Percentiles rank a stretch among this genome's conserved stretches.
phyloP scores from a whole-genome alignment of 2,888 invertebrate species.

The Eristalis arbustorum region DNA sequence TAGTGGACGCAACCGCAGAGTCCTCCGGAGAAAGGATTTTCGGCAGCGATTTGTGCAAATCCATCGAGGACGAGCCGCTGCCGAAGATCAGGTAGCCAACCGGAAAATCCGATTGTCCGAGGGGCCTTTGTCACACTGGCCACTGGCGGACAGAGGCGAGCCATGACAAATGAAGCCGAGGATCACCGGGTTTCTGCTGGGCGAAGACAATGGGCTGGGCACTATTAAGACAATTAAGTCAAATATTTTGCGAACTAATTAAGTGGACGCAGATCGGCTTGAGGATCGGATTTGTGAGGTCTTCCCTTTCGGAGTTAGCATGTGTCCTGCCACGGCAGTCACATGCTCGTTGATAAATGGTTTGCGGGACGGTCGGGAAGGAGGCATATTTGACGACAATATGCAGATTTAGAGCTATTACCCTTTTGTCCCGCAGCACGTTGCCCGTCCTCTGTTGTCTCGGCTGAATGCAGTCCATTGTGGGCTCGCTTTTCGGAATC shows the following conservation, averaged over 20 bases:
- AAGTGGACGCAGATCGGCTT: conserved; percentile 21
- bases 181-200: conserved; percentile 48
- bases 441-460: conserved; percentile 1
- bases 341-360: conserved; percentile 50
- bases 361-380: conserved; percentile 21
- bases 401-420: conserved; percentile 70
- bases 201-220: conserved; percentile 62
- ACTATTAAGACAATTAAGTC: conserved; percentile 65
- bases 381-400: conserved; percentile 68
- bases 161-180: conserved; percentile 49
- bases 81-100: conserved; percentile 55
- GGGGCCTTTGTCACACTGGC: conserved; percentile 7
- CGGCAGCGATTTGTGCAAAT: conserved; percentile 50
- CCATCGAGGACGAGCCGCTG: not conserved
- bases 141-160: not conserved
- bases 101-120: conserved; percentile 65
- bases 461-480: conserved; percentile 14
- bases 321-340: not conserved
- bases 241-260: conserved; percentile 70
- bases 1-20: conserved; percentile 26
- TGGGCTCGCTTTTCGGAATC: conserved; percentile 2
- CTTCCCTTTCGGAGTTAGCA: conserved; percentile 13
- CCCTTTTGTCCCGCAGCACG: conserved; percentile 64
- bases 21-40: conserved; percentile 38
- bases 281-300: conserved; percentile 20